phyloP scores from a whole-genome alignment of 2,797 vertebrate species.

The Helostoma temminkii region DNA sequence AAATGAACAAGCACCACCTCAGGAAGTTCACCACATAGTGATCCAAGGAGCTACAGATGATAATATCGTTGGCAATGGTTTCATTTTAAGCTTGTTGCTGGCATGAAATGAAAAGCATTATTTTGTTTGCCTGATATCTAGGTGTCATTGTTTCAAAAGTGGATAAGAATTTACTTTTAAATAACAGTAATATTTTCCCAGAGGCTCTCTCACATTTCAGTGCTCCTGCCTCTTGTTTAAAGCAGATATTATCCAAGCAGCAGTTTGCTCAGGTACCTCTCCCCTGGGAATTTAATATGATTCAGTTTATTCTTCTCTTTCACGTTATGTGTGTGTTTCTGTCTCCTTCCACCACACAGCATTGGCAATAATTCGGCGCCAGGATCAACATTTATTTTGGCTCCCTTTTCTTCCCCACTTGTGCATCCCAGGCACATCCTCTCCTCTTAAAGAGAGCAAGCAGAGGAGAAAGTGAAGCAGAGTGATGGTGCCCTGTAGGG shows the following conservation, averaged over 20 bases:
- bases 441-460: conserved; percentile 42
- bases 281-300: conserved; percentile 29
- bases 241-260: conserved; percentile 16
- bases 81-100: background rate
- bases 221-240: conserved; percentile 19
- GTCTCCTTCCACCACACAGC: conserved; percentile 29
- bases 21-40: too few relatives aligned
- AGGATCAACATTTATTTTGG: conserved; percentile 61
- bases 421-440: conserved; percentile 60
- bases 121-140: too few relatives aligned
- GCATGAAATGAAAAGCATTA: too few relatives aligned
- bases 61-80: too few relatives aligned
- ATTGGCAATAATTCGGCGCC: conserved; percentile 24
- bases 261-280: conserved; percentile 25
- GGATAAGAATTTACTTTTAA: background rate
- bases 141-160: background rate
- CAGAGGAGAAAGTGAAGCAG: conserved; percentile 58
- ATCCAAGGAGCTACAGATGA: too few relatives aligned
- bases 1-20: too few relatives aligned
- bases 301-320: conserved; percentile 15
- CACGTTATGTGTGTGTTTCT: conserved; percentile 17
- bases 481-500: conserved; percentile 68
- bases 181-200: background rate
- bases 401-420: conserved; percentile 30
- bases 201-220: conserved; percentile 3